These are phyloP conservation scores for Reticulitermes speratus DNA, from an alignment of 1,140 invertebrate species.

Conservation along the genomic window DNA sequence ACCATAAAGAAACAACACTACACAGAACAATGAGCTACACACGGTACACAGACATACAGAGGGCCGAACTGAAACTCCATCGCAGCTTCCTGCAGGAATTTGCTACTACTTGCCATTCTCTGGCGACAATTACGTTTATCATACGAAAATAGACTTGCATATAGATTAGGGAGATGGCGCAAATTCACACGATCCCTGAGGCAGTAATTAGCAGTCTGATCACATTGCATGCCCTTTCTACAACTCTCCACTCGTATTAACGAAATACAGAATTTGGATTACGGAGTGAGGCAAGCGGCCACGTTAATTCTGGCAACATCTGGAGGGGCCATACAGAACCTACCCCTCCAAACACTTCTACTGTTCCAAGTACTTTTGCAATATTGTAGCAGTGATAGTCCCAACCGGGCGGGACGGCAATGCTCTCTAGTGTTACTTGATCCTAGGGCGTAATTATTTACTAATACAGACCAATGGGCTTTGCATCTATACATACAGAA, in stretches of 20 bases:
- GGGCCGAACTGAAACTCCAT: no score
- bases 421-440: not conserved
- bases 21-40: no score
- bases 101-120: no score
- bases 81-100: no score
- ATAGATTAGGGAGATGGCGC: no score
- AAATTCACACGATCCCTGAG: no score
- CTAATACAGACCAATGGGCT: no score
- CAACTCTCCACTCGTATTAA: not conserved
- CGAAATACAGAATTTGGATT: not conserved
- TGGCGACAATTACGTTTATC: no score
- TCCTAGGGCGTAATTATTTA: not conserved
- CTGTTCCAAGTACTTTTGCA: not conserved
- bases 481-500: no score
- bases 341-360: not conserved
- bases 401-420: not conserved
- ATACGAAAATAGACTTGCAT: no score
- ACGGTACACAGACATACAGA: no score
- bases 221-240: not conserved
- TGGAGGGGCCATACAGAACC: not conserved
- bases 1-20: no score
- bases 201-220: not conserved
- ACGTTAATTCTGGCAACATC: not conserved
- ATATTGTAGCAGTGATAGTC: not conserved
- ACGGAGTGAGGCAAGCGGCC: not conserved